Percentiles rank a stretch among this genome's conserved stretches.
These are phyloP conservation scores for Lucifuga dentata DNA, from an alignment of 2,113 vertebrate species.

Conservation along the genomic window DNA sequence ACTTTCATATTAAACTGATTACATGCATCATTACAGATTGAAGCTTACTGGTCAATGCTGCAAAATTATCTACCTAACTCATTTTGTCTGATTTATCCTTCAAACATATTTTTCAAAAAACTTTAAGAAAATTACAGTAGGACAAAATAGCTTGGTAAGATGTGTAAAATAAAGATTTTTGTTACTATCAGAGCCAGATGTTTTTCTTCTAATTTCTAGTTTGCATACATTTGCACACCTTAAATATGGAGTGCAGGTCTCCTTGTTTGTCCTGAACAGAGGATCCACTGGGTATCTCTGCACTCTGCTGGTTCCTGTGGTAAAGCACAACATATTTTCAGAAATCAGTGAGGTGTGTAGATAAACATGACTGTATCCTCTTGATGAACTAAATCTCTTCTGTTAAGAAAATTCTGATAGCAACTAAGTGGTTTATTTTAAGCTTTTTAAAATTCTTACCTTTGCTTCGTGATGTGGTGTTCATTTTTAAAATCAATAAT, in stretches of 20 bases:
- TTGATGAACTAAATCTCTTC: neutral
- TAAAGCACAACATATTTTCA: too few species aligned
- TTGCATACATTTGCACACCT: conserved; percentile 12
- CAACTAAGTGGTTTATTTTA: too few species aligned
- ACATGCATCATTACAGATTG: neutral
- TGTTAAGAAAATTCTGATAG: too few species aligned
- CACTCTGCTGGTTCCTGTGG: rapidly evolving
- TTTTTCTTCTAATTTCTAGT: neutral
- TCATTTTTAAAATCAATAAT: neutral
- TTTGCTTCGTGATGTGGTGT: neutral
- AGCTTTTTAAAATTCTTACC: too few species aligned
- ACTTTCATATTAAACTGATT: neutral
- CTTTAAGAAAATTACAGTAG: too few species aligned
- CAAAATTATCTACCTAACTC: neutral
- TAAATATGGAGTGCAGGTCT: conserved; percentile 12
- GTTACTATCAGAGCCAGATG: too few species aligned
- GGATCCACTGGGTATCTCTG: neutral
- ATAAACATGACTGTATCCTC: neutral
- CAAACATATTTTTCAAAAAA: too few species aligned
- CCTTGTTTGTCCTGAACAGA: neutral
- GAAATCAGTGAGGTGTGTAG: conserved; percentile 2
- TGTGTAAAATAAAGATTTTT: too few species aligned
- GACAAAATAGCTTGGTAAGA: too few species aligned
- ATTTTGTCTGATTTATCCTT: too few species aligned
- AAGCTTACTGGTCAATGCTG: neutral